A percentile compares a stretch with the other conserved stretches of the same genome.
phyloP scores from a whole-genome alignment of 1,140 invertebrate genomes.

The Phortica variegata region DNA sequence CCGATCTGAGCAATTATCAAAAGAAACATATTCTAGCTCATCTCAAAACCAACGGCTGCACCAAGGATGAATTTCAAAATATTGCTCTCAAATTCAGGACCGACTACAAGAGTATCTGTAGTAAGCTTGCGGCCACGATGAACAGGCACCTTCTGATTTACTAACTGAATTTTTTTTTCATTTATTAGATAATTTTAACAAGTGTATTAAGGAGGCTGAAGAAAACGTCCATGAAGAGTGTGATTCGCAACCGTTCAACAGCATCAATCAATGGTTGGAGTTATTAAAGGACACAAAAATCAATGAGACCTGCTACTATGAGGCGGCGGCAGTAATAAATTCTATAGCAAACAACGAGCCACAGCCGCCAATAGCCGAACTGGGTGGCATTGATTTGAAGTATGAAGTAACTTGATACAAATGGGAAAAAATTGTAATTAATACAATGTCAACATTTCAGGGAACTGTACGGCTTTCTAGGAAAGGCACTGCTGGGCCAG shows the following conservation, averaged over 20 bases:
- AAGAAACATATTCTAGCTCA: no score
- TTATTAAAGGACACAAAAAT: conserved; percentile 22
- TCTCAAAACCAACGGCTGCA: conserved; percentile 21
- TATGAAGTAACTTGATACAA: conserved; percentile 10
- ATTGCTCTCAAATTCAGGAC: background rate
- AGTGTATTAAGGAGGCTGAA: conserved; percentile 8
- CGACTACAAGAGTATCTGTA: conserved; percentile 1
- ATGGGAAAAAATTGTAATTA: background rate
- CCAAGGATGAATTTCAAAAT: conserved; percentile 11
- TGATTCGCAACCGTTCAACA: conserved; percentile 32
- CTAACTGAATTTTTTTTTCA: background rate
- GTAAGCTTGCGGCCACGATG: conserved; percentile 7
- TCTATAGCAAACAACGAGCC: conserved; percentile 30
- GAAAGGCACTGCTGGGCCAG: conserved; percentile 37
- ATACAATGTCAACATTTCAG: conserved; percentile 17
- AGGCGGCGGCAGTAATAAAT: conserved; percentile 32
- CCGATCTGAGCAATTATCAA: no score
- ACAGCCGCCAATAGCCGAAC: conserved; percentile 16
- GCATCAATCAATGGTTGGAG: conserved; percentile 40
- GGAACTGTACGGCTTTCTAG: conserved; percentile 33
- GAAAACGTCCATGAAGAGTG: conserved; percentile 20
- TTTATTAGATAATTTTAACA: conserved; percentile 23
- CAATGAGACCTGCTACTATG: conserved; percentile 23
- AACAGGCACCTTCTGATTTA: background rate
- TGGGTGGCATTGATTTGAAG: conserved; percentile 31